Base-by-base conservation (phyloP, 2,888 invertebrate genomes). In the Alviniconcha strummeri region DNA sequence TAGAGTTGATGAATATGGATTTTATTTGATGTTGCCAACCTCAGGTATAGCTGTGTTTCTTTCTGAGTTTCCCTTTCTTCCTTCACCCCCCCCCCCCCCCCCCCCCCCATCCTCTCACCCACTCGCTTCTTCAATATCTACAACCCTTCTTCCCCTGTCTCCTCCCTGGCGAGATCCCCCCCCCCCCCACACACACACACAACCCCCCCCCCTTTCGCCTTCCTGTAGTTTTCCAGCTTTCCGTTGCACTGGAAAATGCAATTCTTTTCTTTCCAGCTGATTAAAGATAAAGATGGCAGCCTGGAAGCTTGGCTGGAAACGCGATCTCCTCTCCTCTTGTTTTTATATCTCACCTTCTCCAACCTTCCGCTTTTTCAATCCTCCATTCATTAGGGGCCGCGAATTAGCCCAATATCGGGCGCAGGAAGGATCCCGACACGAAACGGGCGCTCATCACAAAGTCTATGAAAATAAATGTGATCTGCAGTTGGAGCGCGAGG, bases 381-480 rank as follows among this genome's bases (percentile, higher is more conserved):
- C 64, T 74, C 72, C 75, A 75, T 81, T 81, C 81, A 81, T 81
- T 81, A 81, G n/a, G 75, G 80, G 80, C 15, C 75, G 13, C 36
- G 75, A 72, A 81, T 81, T 81, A 81, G 81, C 81, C 54, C 81
- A 75, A 74, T 74, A 81, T 81, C 36, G 71, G 81, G 75, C 13
- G 72, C 81, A 71, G 71, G 75, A 72, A 60, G 64, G 60, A 56
- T 36, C n/a, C 56, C 60, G 64, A 75, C 81, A 81, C 60, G 75
- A 81, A 75, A 75, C 64, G n/a, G 19, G 75, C 75, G 74, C 81
- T 75, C 75, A 60, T 74, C 81, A 64, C 81, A 78, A 82, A 67
- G 74, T 80, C 84, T 82, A 69, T 57, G 78, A 84, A 82, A 84
- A 84, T 82, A 82, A 84, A 84, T 82, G 78, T 52, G 84, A 84